A percentile compares a stretch with the other conserved stretches of the same genome.
Evolutionary conservation across 2,888 invertebrate species (phyloP).

Genomic region (Congeria kusceri): DNA sequence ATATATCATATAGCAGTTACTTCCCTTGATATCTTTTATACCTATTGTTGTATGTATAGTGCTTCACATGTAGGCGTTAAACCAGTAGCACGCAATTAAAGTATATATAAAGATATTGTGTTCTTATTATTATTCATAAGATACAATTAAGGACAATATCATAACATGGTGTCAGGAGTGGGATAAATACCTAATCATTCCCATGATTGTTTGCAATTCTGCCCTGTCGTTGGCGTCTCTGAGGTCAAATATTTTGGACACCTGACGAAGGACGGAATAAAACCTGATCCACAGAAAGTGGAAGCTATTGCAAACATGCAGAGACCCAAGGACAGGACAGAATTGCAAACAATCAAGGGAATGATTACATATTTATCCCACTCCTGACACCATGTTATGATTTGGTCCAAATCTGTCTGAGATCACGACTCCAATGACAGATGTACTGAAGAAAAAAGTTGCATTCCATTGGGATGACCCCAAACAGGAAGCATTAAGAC

Average conservation of each 20-base stretch:
- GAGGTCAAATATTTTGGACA: constrained; percentile 47
- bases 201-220: too few relatives aligned
- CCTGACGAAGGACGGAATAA: constrained; percentile 26
- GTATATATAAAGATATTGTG: too few relatives aligned
- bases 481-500: constrained; percentile 36
- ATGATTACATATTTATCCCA: constrained; percentile 16
- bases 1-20: too few relatives aligned
- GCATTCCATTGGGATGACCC: neutral
- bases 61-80: too few relatives aligned
- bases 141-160: too few relatives aligned
- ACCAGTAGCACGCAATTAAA: too few relatives aligned
- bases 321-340: constrained; percentile 11
- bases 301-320: constrained; percentile 42
- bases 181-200: too few relatives aligned
- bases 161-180: too few relatives aligned
- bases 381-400: too few relatives aligned
- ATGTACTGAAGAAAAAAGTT: neutral
- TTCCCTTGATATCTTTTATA: too few relatives aligned
- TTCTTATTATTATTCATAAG: too few relatives aligned
- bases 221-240: constrained; percentile 16
- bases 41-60: too few relatives aligned
- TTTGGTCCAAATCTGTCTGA: constrained; percentile 22
- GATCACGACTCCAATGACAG: neutral
- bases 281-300: constrained; percentile 41
- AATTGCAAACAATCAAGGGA: neutral